These are phyloP conservation scores for Cladopsammia gracilis DNA, from an alignment of 64 coral and sea anemone species.

Conservation along the genomic window DNA sequence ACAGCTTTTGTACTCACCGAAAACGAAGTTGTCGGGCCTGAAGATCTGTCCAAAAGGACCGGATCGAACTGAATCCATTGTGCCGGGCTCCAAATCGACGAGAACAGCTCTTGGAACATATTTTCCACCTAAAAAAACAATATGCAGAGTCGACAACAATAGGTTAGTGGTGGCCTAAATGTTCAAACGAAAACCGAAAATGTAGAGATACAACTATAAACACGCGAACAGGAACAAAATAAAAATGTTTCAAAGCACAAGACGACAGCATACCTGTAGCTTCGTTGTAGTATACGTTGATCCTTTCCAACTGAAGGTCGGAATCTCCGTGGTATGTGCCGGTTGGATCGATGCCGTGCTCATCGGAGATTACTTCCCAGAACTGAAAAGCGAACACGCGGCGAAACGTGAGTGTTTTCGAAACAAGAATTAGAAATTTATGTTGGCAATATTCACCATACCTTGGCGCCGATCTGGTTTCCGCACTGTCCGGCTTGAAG, in stretches of 20 bases:
- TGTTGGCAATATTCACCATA: background rate
- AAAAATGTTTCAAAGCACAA: no score
- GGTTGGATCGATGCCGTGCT: slow-evolving; percentile 46
- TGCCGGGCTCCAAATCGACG: slow-evolving; percentile 76
- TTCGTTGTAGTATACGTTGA: slow-evolving; percentile 52
- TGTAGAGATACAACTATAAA: no score
- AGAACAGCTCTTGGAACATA: slow-evolving; percentile 69
- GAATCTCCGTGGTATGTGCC: slow-evolving; percentile 56
- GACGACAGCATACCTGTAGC: slow-evolving; percentile 28
- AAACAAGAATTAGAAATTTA: background rate
- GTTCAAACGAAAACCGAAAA: no score
- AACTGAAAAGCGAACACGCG: background rate
- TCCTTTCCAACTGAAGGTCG: slow-evolving; percentile 40
- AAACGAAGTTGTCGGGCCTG: slow-evolving; percentile 68
- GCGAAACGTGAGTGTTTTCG: background rate
- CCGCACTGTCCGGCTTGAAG: slow-evolving; percentile 69
- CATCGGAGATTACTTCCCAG: slow-evolving; percentile 51
- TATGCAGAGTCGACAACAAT: background rate
- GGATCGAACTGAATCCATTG: slow-evolving; percentile 77
- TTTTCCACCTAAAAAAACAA: slow-evolving; percentile 69
- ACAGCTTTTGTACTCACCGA: slow-evolving; percentile 30
- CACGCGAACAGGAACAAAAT: no score
- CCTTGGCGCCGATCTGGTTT: slow-evolving; percentile 77
- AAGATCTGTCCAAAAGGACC: slow-evolving; percentile 81
- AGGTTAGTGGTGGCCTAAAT: background rate